Conservation (phyloP, 2,888 invertebrate species). For the Drosophila phalerata region DNA sequence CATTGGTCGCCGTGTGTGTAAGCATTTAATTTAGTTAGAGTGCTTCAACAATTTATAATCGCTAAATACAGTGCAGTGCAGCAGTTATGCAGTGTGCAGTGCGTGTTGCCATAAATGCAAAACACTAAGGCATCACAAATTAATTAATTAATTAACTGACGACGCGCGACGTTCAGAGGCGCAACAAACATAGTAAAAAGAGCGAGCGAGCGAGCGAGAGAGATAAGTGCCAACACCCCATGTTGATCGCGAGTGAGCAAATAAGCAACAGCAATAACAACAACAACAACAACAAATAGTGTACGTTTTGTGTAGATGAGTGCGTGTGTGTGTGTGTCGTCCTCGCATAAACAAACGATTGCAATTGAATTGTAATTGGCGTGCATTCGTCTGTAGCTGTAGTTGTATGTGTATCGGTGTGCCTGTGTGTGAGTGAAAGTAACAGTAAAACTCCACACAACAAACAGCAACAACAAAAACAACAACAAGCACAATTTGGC, state of each 20-base stretch:
- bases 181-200: constrained; percentile 39
- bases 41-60: constrained; percentile 46
- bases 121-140: constrained; percentile 41
- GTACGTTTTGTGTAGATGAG: constrained; percentile 10
- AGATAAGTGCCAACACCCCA: constrained; percentile 76
- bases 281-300: constrained; percentile 36
- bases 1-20: constrained; percentile 28
- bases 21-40: constrained; percentile 67
- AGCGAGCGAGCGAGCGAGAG: constrained; percentile 15
- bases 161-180: constrained; percentile 39
- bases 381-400: constrained; percentile 41
- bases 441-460: constrained; percentile 60
- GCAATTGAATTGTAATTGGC: constrained; percentile 64
- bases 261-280: constrained; percentile 55
- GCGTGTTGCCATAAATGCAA: constrained; percentile 37
- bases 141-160: constrained; percentile 50
- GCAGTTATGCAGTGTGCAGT: constrained; percentile 22
- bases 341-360: constrained; percentile 71
- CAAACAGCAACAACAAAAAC: constrained; percentile 11
- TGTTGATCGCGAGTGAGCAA: constrained; percentile 62
- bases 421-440: constrained; percentile 67
- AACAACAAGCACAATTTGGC: constrained; percentile 40
- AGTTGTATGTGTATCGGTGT: not conserved
- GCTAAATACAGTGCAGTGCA: constrained; percentile 27
- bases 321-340: constrained; percentile 33